Evolutionary conservation across 2,797 vertebrate genomes (phyloP).

Genomic region (Falco concolor): DNA sequence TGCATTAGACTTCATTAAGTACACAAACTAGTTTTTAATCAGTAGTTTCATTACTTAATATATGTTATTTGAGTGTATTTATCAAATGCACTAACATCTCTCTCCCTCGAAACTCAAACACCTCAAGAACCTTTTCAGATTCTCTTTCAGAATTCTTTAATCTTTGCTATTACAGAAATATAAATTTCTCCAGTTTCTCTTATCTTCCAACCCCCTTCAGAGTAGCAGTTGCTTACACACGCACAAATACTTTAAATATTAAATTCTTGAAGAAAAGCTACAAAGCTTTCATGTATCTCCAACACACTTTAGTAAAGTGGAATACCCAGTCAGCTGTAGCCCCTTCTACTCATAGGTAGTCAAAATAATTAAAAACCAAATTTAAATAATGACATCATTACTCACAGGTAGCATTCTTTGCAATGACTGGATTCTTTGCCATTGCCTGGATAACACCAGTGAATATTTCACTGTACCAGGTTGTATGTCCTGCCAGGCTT

Average conservation of each 20-base stretch:
- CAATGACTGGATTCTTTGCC: not conserved
- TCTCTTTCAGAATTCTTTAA: not conserved
- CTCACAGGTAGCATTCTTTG: not conserved
- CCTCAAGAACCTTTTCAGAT: not conserved
- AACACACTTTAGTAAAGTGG: not conserved
- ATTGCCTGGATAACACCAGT: not conserved
- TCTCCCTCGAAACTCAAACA: not conserved
- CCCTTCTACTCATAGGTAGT: not conserved
- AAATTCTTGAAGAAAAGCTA: not conserved
- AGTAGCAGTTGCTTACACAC: not conserved
- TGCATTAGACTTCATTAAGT: not conserved
- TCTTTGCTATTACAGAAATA: not conserved
- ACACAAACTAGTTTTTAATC: not conserved
- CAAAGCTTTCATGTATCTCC: not conserved
- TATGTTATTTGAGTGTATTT: not conserved
- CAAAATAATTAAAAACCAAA: not conserved
- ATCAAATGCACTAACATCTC: not conserved
- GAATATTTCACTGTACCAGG: constrained; percentile 11
- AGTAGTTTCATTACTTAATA: not conserved
- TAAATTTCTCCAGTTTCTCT: not conserved
- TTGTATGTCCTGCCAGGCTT: constrained; percentile 15
- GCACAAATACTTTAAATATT: not conserved
- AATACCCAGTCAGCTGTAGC: not conserved
- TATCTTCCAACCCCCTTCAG: not conserved
- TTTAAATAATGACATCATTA: not conserved